Evolutionary conservation across 2,797 vertebrate species (phyloP).

Genomic region (Sciurus vulgaris): DNA sequence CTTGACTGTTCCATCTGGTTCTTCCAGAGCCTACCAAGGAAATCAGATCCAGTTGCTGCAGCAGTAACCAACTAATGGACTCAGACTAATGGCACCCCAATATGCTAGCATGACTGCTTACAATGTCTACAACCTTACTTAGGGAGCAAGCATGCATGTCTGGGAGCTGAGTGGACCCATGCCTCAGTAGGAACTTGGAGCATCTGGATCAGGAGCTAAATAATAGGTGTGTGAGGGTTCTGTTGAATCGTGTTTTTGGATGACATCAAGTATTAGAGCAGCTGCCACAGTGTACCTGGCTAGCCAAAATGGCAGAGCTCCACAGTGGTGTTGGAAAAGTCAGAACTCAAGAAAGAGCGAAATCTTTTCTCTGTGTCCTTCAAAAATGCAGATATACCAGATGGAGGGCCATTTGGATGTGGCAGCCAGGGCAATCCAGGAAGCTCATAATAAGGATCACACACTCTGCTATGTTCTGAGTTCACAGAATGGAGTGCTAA

Average conservation of each 20-base stretch:
- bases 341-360: background rate
- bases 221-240: background rate
- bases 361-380: background rate
- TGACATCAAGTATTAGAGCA: background rate
- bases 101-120: background rate
- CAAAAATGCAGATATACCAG: background rate
- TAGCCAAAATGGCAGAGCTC: background rate
- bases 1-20: background rate
- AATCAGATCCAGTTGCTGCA: background rate
- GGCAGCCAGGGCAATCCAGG: background rate
- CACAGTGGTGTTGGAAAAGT: background rate
- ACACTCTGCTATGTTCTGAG: too few relatives aligned
- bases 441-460: background rate
- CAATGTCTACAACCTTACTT: background rate
- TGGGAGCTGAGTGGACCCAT: background rate
- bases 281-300: background rate
- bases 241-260: background rate
- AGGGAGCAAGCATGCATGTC: background rate
- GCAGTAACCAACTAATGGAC: background rate
- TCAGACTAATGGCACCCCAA: fast-evolving
- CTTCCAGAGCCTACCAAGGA: background rate
- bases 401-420: background rate
- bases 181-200: background rate
- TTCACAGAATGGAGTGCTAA: background rate
- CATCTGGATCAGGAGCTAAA: background rate